A percentile compares a stretch with the other conserved stretches of the same genome.
These are phyloP conservation scores for Cyprinodon variegatus DNA, from an alignment of 2,113 vertebrate genomes.

Conservation along the genomic window DNA sequence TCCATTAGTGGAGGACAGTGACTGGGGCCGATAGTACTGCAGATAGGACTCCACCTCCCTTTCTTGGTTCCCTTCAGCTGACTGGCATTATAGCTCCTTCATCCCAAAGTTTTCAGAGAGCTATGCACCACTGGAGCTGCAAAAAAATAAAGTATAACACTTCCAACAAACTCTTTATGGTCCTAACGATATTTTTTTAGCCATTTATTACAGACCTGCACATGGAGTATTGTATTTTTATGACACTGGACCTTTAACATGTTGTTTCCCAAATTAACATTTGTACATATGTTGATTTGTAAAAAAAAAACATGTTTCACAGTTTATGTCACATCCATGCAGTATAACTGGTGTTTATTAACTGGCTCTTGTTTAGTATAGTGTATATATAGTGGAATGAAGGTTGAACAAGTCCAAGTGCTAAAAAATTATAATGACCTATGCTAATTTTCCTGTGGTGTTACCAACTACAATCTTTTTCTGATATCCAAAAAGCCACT, in stretches of 20 bases:
- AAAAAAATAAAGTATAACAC: conserved; percentile 26
- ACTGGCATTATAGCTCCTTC: conserved; percentile 53
- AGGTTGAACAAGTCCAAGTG: no score
- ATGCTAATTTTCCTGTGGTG: no score
- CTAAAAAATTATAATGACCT: no score
- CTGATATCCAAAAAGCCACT: not conserved
- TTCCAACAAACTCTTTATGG: conserved; percentile 11
- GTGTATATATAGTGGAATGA: no score
- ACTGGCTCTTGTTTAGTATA: no score
- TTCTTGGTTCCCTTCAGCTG: conserved; percentile 53
- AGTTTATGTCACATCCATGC: not conserved
- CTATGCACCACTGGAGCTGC: conserved; percentile 59
- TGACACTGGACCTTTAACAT: not conserved
- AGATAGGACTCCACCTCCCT: conserved; percentile 67
- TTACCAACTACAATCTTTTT: not conserved
- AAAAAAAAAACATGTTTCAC: not conserved
- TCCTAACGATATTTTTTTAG: not conserved
- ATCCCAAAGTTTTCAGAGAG: conserved; percentile 59
- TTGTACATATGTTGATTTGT: not conserved
- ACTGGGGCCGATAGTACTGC: conserved; percentile 65
- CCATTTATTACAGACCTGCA: not conserved
- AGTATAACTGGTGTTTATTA: not conserved
- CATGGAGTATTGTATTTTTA: not conserved
- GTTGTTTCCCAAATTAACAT: not conserved
- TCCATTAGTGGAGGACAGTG: conserved; percentile 79